A percentile compares a stretch with the other conserved stretches of the same genome.
Evolutionary conservation across 1,140 invertebrate genomes (phyloP).

Genomic region (Diorhabda carinulata): DNA sequence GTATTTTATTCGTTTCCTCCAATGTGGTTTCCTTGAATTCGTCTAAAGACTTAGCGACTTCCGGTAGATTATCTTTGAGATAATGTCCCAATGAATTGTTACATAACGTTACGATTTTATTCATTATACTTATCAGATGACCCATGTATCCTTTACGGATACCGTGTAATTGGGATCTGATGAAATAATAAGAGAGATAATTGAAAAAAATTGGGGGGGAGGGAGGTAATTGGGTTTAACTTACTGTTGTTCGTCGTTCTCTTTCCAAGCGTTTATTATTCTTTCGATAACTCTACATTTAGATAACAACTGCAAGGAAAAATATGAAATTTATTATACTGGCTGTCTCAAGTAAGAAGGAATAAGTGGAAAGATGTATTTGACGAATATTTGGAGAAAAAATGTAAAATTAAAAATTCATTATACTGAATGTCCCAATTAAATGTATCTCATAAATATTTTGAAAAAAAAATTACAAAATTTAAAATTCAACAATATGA

Average conservation of each 20-base stretch:
- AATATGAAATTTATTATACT: background rate
- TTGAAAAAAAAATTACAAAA: too few relatives aligned
- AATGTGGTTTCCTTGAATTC: conserved; percentile 57
- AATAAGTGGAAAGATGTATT: too few relatives aligned
- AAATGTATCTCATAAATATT: too few relatives aligned
- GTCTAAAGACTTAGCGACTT: conserved; percentile 58
- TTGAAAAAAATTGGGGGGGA: background rate
- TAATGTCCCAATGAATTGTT: conserved; percentile 50
- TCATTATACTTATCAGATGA: conserved; percentile 53
- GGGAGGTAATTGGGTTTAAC: conserved; percentile 26
- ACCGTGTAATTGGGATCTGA: conserved; percentile 33
- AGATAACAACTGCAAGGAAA: conserved; percentile 49
- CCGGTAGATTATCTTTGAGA: conserved; percentile 54
- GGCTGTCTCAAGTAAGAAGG: too few relatives aligned
- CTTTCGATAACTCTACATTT: conserved; percentile 53
- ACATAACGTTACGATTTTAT: conserved; percentile 56
- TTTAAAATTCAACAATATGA: too few relatives aligned
- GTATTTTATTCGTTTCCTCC: conserved; percentile 59
- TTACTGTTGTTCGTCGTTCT: conserved; percentile 53
- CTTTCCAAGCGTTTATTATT: conserved; percentile 53
- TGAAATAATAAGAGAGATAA: background rate
- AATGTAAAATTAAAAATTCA: too few relatives aligned
- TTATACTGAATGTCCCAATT: too few relatives aligned
- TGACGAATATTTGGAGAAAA: too few relatives aligned
- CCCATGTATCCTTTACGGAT: conserved; percentile 53